A percentile compares a stretch with the other conserved stretches of the same genome.
Evolutionary conservation across 2,113 vertebrate species (phyloP).

Genomic region (Silurus glanis): DNA sequence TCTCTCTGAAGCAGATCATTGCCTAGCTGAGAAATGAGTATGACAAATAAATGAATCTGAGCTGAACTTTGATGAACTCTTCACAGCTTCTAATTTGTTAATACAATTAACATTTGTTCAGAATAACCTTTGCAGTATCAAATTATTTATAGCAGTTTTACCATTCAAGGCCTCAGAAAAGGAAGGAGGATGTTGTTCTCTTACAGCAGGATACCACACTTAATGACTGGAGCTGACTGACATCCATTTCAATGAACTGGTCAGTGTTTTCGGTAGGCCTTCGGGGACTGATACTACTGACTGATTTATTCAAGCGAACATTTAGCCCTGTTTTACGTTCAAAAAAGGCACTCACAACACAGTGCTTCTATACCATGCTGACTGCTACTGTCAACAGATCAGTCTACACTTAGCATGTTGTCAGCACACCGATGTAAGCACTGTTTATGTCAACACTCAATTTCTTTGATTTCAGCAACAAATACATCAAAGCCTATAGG

Average conservation of each 20-base stretch:
- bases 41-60: constrained; percentile 10
- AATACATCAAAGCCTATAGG: constrained; percentile 21
- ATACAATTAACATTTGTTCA: constrained; percentile 4
- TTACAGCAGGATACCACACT: constrained; percentile 36
- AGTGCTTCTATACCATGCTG: constrained; percentile 39
- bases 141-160: background rate
- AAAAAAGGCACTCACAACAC: constrained; percentile 40
- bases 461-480: constrained; percentile 42
- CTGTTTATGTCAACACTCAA: constrained; percentile 34
- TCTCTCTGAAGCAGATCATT: constrained; percentile 1
- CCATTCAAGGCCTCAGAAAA: background rate
- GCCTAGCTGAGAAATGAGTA: background rate
- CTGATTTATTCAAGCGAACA: constrained; percentile 43
- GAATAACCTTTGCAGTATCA: background rate
- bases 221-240: constrained; percentile 43
- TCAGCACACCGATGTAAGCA: constrained; percentile 35
- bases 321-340: constrained; percentile 38
- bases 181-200: background rate
- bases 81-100: background rate
- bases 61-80: constrained; percentile 10
- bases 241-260: constrained; percentile 33
- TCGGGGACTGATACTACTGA: constrained; percentile 44
- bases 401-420: constrained; percentile 37
- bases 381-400: constrained; percentile 48
- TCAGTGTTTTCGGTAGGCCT: constrained; percentile 29